A percentile compares a stretch with the other conserved stretches of the same genome.
phyloP scores from a whole-genome alignment of 2,113 vertebrate genomes.

The Catagonus wagneri region DNA sequence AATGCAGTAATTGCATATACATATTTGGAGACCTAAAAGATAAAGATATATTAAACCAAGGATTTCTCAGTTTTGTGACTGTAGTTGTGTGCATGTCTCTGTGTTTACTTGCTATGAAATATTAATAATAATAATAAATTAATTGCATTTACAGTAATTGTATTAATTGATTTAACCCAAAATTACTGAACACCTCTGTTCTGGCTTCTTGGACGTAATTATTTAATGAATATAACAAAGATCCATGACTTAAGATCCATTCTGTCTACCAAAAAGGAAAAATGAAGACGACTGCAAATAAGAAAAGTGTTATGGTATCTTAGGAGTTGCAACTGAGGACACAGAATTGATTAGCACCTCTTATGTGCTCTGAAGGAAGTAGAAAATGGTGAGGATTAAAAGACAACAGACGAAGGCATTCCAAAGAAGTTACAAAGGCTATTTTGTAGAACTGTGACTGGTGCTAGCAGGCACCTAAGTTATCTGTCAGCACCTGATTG shows the following conservation, averaged over 20 bases:
- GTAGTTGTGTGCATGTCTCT: neutral
- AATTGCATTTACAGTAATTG: neutral
- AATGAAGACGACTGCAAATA: neutral
- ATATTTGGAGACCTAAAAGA: neutral
- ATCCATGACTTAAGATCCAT: neutral
- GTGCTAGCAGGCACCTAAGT: neutral
- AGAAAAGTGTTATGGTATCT: neutral
- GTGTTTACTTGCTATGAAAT: neutral
- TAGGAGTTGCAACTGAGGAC: neutral
- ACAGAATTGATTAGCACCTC: neutral
- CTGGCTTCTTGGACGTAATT: neutral
- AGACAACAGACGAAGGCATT: neutral
- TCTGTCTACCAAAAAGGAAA: neutral
- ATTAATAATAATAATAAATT: too few relatives aligned
- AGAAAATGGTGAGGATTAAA: neutral
- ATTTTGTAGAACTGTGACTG: neutral
- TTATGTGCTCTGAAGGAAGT: neutral
- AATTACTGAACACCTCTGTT: neutral
- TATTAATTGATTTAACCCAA: neutral
- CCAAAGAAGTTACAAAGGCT: neutral
- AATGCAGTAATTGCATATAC: neutral
- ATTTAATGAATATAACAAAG: neutral
- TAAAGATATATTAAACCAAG: neutral
- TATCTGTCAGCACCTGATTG: neutral
- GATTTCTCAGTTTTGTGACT: neutral